phyloP scores from a whole-genome alignment of 2,113 vertebrate genomes.

The Orientallactaga bullata region DNA sequence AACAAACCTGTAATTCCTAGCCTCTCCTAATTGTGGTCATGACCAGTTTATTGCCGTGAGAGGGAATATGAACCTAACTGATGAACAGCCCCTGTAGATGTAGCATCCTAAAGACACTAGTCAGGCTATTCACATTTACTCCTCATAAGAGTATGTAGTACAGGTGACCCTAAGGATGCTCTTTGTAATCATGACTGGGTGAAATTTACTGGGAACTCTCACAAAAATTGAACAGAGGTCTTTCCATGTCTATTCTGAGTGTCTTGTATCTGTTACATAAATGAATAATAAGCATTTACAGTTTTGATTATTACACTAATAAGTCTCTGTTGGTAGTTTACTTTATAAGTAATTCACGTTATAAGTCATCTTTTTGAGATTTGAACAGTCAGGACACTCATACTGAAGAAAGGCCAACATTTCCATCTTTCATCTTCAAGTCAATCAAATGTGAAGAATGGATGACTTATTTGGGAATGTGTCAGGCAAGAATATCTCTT shows the following conservation, averaged over 20 bases:
- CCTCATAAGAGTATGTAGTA: not conserved
- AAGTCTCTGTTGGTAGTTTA: not conserved
- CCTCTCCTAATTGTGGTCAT: not conserved
- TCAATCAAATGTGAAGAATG: not conserved
- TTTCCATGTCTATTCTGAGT: not conserved
- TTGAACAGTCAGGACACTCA: not conserved
- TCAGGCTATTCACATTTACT: not conserved
- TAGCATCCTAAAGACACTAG: not conserved
- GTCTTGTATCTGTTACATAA: not conserved
- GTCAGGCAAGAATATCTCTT: not conserved
- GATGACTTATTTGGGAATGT: not conserved
- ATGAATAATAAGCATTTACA: not conserved
- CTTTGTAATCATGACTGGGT: not conserved
- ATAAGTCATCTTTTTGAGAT: not conserved
- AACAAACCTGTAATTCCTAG: not conserved
- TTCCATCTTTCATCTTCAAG: not conserved
- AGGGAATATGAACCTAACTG: not conserved
- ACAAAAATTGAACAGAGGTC: not conserved
- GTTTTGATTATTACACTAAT: not conserved
- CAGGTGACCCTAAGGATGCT: not conserved
- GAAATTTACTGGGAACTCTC: not conserved
- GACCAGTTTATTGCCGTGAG: not conserved
- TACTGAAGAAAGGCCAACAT: not conserved
- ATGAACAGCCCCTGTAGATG: not conserved
- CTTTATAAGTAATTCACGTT: not conserved